Conservation (phyloP, 2,888 invertebrate species). For the Eubasilissa splendida region DNA sequence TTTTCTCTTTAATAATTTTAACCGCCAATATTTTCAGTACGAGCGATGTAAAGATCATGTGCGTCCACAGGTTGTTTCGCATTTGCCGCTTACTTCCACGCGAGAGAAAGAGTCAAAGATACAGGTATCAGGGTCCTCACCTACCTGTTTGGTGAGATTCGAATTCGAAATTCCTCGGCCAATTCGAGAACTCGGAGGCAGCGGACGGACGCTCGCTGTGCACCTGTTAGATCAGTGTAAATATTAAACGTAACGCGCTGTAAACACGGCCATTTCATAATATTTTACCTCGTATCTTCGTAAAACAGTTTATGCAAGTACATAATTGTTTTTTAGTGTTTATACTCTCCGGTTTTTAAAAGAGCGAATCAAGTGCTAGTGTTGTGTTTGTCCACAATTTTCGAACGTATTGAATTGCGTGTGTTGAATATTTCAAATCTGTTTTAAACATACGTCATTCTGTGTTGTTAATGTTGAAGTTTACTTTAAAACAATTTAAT, state of each 20-base stretch:
- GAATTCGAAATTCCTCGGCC: conserved; percentile 22
- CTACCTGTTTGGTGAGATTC: conserved; percentile 24
- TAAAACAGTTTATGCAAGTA: neutral
- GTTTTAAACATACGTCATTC: too few species aligned
- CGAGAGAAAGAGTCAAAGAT: conserved; percentile 8
- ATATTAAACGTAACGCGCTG: neutral
- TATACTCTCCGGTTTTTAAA: neutral
- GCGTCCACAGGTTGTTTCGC: too few species aligned
- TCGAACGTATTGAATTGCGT: neutral
- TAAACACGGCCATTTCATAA: too few species aligned
- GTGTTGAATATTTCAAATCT: neutral
- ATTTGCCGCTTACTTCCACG: neutral
- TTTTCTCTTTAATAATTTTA: conserved; percentile 1
- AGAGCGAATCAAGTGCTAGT: neutral
- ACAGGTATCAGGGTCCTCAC: conserved; percentile 9
- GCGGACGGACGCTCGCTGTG: conserved; percentile 30
- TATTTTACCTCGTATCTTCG: neutral
- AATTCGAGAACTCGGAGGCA: conserved; percentile 33
- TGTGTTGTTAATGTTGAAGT: neutral
- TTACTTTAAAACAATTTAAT: neutral
- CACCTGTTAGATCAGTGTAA: conserved; percentile 34
- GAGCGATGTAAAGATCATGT: too few species aligned
- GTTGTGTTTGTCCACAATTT: conserved; percentile 6
- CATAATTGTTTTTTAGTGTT: too few species aligned
- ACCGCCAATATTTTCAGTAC: neutral